Evolutionary conservation across 2,113 vertebrate genomes (phyloP).

Genomic region (Alethe castanea): DNA sequence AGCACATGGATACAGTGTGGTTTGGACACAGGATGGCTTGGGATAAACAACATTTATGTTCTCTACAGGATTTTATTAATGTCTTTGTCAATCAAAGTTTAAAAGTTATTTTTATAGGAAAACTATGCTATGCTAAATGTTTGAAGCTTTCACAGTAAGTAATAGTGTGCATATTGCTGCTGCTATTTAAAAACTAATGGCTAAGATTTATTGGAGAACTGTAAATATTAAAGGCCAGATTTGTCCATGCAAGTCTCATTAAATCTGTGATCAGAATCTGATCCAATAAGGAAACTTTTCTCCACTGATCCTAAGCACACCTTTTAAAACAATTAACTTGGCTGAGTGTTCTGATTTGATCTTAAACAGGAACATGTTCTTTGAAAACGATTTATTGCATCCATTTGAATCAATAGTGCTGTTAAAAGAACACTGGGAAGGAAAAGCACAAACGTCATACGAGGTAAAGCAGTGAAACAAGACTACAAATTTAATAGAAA

Average conservation of each 20-base stretch:
- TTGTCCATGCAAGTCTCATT: neutral
- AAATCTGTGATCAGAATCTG: neutral
- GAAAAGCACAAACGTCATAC: neutral
- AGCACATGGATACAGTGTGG: neutral
- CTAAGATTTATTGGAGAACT: neutral
- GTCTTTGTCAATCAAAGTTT: neutral
- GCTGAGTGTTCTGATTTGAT: neutral
- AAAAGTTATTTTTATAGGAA: neutral
- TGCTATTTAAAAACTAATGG: neutral
- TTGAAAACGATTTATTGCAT: constrained; percentile 22
- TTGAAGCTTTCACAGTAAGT: neutral
- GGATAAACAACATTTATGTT: neutral
- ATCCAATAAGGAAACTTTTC: neutral
- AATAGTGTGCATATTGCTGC: neutral
- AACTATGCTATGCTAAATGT: neutral
- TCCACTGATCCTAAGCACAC: neutral
- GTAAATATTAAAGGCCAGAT: neutral
- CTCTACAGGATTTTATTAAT: neutral
- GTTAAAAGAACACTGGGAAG: neutral
- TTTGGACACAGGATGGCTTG: neutral
- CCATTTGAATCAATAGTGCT: neutral
- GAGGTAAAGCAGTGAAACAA: neutral
- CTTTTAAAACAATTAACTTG: constrained; percentile 48
- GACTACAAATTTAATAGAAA: neutral
- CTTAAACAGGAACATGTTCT: neutral